Conservation (phyloP, 1,140 invertebrate species). For the Apis florea region DNA sequence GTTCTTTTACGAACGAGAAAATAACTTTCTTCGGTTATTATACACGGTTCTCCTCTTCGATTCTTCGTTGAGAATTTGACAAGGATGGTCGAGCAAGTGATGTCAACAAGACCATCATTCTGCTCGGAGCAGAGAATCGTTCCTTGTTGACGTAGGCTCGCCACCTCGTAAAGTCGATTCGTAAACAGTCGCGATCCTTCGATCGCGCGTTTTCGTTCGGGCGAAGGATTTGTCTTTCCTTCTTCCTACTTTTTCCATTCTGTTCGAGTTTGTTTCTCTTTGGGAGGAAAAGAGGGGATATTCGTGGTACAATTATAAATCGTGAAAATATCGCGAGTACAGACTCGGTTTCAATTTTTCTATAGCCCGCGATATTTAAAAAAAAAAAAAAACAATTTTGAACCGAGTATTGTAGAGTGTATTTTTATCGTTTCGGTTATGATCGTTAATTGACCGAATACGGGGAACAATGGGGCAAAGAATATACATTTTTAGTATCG, state of each 20-base stretch:
- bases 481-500: not conserved
- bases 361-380: too few relatives aligned
- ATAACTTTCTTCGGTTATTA: fast-evolving
- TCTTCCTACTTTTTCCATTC: not conserved
- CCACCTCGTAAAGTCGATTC: not conserved
- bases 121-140: not conserved
- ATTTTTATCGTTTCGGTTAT: too few relatives aligned
- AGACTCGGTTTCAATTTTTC: too few relatives aligned
- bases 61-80: not conserved
- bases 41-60: not conserved
- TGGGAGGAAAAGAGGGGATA: too few relatives aligned
- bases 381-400: too few relatives aligned
- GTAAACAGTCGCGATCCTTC: not conserved
- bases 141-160: not conserved
- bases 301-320: too few relatives aligned
- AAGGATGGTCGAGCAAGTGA: too few relatives aligned
- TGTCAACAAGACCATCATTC: not conserved
- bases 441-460: not conserved
- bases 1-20: not conserved
- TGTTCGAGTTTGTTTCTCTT: too few relatives aligned
- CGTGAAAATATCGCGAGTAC: too few relatives aligned
- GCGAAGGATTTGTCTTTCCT: not conserved
- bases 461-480: not conserved
- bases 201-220: too few relatives aligned
- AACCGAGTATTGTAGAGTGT: not conserved